Percentiles rank a stretch among this genome's conserved stretches.
These are phyloP conservation scores for Plagodis pulveraria DNA, from an alignment of 2,888 invertebrate species.

Conservation along the genomic window DNA sequence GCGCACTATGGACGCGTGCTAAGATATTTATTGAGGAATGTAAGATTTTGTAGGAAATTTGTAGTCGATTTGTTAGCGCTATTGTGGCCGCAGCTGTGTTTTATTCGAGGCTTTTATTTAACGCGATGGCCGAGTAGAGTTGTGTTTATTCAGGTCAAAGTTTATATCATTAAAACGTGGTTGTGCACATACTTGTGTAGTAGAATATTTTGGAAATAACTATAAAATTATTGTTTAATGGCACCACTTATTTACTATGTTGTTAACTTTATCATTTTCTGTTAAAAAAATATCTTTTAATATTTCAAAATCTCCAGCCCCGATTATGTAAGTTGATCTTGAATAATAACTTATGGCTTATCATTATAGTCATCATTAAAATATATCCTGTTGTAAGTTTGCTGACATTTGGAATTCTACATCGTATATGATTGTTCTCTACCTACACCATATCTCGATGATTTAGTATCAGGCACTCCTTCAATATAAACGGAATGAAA, in stretches of 20 bases:
- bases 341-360: slow-evolving; percentile 5
- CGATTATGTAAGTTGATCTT: too few species aligned
- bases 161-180: slow-evolving; percentile 19
- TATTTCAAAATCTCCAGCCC: too few species aligned
- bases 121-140: slow-evolving; percentile 7
- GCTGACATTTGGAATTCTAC: slow-evolving; percentile 14
- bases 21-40: slow-evolving; percentile 64
- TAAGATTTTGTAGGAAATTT: slow-evolving; percentile 64
- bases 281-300: too few species aligned
- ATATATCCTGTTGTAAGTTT: slow-evolving; percentile 8
- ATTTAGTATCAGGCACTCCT: slow-evolving; percentile 14
- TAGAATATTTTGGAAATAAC: too few species aligned
- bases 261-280: too few species aligned
- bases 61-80: slow-evolving; percentile 59
- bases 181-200: background rate
- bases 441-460: slow-evolving; percentile 29
- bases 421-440: slow-evolving; percentile 19
- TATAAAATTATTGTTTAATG: too few species aligned
- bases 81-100: slow-evolving; percentile 32
- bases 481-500: slow-evolving; percentile 40
- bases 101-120: slow-evolving; percentile 30
- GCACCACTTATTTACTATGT: too few species aligned
- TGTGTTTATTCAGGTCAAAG: slow-evolving; percentile 7
- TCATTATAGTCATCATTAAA: slow-evolving; percentile 9
- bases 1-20: slow-evolving; percentile 48